phyloP scores from a whole-genome alignment of 2,113 vertebrate species.

The rat (Rattus norvegicus) region GRCr8 NC_086026.1:38945501-38946000 shows the following conservation, averaged over 20 bases:
- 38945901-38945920: background rate
- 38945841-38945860: background rate
- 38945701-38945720: no score
- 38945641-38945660: background rate
- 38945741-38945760: background rate
- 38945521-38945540: background rate
- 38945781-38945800: background rate
- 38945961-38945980: background rate
- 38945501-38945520: background rate
- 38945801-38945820: background rate
- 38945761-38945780: background rate
- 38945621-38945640: background rate
- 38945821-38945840: rapidly evolving
- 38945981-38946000: no score
- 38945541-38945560: background rate
- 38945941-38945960: background rate
- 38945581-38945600: background rate
- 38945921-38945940: background rate
- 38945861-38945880: rapidly evolving
- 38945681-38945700: background rate
- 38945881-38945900: rapidly evolving
- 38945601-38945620: background rate
- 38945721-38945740: background rate
- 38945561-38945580: background rate
- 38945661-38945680: background rate